Conservation (phyloP, 2,113 vertebrate genomes). For the Polypterus senegalus region DNA sequence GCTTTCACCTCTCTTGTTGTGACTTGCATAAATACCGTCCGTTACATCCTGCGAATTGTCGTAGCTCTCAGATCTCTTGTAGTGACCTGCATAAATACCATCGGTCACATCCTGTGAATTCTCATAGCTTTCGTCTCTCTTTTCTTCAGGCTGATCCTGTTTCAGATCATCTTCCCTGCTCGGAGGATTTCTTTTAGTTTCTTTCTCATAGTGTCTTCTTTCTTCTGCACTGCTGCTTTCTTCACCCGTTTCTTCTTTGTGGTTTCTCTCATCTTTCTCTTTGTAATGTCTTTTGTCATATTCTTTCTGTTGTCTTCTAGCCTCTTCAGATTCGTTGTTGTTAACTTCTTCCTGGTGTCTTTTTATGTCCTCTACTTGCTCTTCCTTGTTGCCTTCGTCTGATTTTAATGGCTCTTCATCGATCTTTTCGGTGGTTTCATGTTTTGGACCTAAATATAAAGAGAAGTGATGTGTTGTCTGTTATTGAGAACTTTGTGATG, state of each 20-base stretch:
- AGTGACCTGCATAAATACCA: too few species aligned
- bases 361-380: slow-evolving; percentile 30
- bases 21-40: too few species aligned
- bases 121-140: not conserved
- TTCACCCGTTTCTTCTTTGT: slow-evolving; percentile 14
- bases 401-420: slow-evolving; percentile 30
- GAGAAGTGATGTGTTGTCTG: not conserved
- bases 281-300: slow-evolving; percentile 36
- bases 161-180: slow-evolving; percentile 9
- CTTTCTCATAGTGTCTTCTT: slow-evolving; percentile 12
- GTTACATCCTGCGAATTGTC: too few species aligned
- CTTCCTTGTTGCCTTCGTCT: slow-evolving; percentile 36
- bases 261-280: slow-evolving; percentile 34
- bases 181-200: not conserved
- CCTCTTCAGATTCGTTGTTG: slow-evolving; percentile 29
- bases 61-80: too few species aligned
- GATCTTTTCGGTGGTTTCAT: slow-evolving; percentile 43
- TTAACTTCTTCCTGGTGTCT: slow-evolving; percentile 20
- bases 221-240: slow-evolving; percentile 30
- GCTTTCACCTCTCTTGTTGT: too few species aligned
- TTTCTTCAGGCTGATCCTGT: slow-evolving; percentile 1
- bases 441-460: slow-evolving; percentile 50
- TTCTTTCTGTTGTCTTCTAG: slow-evolving; percentile 24
- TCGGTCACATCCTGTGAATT: not conserved
- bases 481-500: too few species aligned